Conservation (phyloP, 2,797 vertebrate species). For the Bothrops alternatus region DNA sequence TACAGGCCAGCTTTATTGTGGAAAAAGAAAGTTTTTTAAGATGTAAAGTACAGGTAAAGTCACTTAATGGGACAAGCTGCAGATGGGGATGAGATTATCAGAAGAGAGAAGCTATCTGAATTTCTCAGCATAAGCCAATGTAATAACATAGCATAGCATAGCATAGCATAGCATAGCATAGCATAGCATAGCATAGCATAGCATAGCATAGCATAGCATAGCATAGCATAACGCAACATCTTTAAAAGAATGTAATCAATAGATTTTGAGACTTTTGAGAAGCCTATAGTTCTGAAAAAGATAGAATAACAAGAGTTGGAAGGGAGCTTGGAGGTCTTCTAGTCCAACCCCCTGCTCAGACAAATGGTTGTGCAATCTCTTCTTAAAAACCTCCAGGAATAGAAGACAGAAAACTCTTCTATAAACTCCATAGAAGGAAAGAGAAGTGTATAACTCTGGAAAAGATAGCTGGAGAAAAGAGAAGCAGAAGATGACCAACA, state of each 20-base stretch:
- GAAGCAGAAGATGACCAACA: neutral
- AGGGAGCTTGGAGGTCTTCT: neutral
- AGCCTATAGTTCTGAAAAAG: neutral
- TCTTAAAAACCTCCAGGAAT: neutral
- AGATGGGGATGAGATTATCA: neutral
- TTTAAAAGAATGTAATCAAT: neutral
- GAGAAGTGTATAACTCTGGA: too few species aligned
- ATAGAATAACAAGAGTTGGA: neutral
- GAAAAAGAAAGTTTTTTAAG: neutral
- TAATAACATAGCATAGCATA: too few species aligned
- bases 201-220: too few species aligned
- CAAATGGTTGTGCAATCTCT: neutral
- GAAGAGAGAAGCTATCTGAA: neutral
- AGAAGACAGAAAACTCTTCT: neutral
- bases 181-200: too few species aligned
- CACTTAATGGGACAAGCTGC: neutral
- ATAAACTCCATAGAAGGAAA: neutral
- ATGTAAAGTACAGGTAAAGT: neutral
- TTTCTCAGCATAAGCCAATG: neutral
- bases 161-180: too few species aligned
- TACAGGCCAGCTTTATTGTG: neutral
- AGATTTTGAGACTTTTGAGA: neutral
- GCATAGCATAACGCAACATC: neutral
- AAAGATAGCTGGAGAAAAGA: neutral
- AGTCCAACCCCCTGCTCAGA: neutral